Base-by-base conservation (phyloP, 2,888 invertebrate genomes). In the Rhodophaea formosa region DNA sequence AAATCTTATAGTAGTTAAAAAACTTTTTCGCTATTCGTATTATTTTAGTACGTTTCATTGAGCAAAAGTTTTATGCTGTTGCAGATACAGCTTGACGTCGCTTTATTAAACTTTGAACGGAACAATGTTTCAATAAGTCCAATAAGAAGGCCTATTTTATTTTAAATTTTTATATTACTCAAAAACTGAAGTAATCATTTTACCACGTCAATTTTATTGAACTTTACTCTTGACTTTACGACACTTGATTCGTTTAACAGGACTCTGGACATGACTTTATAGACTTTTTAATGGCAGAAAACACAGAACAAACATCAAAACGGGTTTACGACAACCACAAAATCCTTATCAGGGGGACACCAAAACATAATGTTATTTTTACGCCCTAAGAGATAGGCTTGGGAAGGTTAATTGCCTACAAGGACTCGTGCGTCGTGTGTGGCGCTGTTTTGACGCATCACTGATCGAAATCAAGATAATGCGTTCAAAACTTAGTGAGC, bases 391-490 rank as follows among this genome's bases (percentile, higher is more conserved):
- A 66, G 61, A 62, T 68, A 75, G 77, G 81, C 66, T 68, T 56
- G 61, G 63, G 60, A 63, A 77, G 79, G 82, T 86, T 85, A 86
- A 88, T 88, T 84, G 80, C 72, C 75, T 69, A 69, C 73, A 79
- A 83, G 84, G 80, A 80, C 80, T 72, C 70, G 59, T 59, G 64
- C 87, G 63, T 80, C 90, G 90, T 90, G 90, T 90, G 90, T 88
- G 90, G 88, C 69, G 79, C 72, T 67, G 66, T 71, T 77, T 76
- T 82, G 80, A 83, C 75, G 82, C 82, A 75, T 78, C 78, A 74
- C 79, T 81, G 90, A 88, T 88, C 78, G 70, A 76, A 82, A 81
- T 77, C 77, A 80, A 74, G 89, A 89, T 89, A 87, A 89, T 86
- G 77, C 67, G 76, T 74, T 69, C 71, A 79, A 83, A 81, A 79